Percentiles rank a stretch among this genome's conserved stretches.
Evolutionary conservation across 2,888 invertebrate species (phyloP).

Genomic region (Sesia bembeciformis): DNA sequence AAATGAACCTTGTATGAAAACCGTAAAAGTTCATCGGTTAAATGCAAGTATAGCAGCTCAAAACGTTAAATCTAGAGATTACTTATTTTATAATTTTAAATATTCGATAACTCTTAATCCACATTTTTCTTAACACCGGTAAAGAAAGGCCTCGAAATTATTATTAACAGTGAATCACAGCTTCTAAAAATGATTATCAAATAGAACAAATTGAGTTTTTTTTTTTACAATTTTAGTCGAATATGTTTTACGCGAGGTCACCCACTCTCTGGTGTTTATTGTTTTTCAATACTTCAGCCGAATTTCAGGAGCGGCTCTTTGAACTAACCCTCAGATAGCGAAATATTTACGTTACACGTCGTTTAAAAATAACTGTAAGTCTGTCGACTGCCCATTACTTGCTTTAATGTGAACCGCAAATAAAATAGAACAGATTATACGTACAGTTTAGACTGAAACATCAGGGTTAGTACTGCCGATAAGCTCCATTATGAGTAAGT

Average conservation of each 20-base stretch:
- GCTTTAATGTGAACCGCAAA: slow-evolving; percentile 40
- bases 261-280: slow-evolving; percentile 40
- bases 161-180: too few relatives aligned
- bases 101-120: too few relatives aligned
- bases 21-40: too few relatives aligned
- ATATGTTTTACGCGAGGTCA: slow-evolving; percentile 33
- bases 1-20: too few relatives aligned
- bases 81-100: too few relatives aligned
- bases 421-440: slow-evolving; percentile 42
- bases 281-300: slow-evolving; percentile 44
- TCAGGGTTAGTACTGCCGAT: background rate
- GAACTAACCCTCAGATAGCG: slow-evolving; percentile 46
- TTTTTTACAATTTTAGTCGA: slow-evolving; percentile 3
- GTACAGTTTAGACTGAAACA: background rate
- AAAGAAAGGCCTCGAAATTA: too few relatives aligned
- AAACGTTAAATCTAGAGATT: too few relatives aligned
- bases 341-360: slow-evolving; percentile 53
- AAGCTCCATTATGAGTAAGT: too few relatives aligned
- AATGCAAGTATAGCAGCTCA: too few relatives aligned
- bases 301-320: slow-evolving; percentile 46
- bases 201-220: background rate
- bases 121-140: too few relatives aligned
- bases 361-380: slow-evolving; percentile 49
- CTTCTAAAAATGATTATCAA: too few relatives aligned
- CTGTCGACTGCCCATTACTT: slow-evolving; percentile 56